Base-by-base conservation (phyloP, 2,888 invertebrate species). In the Aplocera efformata region DNA sequence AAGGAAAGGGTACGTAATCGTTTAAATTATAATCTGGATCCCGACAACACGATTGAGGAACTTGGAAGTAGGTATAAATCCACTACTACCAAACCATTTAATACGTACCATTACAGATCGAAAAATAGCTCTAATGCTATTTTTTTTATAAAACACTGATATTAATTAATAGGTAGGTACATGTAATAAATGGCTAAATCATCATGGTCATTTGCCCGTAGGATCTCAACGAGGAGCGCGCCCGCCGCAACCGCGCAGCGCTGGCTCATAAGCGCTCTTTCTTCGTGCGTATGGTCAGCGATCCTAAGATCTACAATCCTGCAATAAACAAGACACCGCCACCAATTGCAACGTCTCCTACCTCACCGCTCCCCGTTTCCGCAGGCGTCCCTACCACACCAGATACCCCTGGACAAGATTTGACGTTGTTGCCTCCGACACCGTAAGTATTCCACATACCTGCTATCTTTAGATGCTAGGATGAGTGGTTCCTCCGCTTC, bases 201-300 rank as follows among this genome's bases (percentile, higher is more conserved):
- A n/a, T n/a, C n/a, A n/a, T n/a, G n/a, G n/a, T n/a, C n/a, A n/a
- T n/a, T n/a, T 5, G 13, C 13, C 13, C 13, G 3, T 17, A 92
- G 79, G 95, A 95, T 60, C 88, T 96, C 25, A 92, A 93, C 56
- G 94, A 93, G 51, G 92, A 94, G 42, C 84, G 93, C 28, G 92
- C 94, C 57, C 90, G 92, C 42, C 94, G 94, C 71, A 91, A 92
- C 70, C 92, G 93, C 60, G 94, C 95, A 41, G 94, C 94, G 3
- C 82, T 98, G 67, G 95, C 96, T 6, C 94, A 97, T 79, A 97
- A 97, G 81, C 92, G 98, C 35, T 97, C 97, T 7, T 98, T 98
- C 90, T 97, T 98, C 83, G 98, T 98, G 41, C 94, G 98, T 32
- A 98, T 98, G 98, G 98, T 97, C 50, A 96, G 96, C 76, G 98